Evolutionary conservation across 2,797 vertebrate species (phyloP).

Genomic region (Tadarida brasiliensis): DNA sequence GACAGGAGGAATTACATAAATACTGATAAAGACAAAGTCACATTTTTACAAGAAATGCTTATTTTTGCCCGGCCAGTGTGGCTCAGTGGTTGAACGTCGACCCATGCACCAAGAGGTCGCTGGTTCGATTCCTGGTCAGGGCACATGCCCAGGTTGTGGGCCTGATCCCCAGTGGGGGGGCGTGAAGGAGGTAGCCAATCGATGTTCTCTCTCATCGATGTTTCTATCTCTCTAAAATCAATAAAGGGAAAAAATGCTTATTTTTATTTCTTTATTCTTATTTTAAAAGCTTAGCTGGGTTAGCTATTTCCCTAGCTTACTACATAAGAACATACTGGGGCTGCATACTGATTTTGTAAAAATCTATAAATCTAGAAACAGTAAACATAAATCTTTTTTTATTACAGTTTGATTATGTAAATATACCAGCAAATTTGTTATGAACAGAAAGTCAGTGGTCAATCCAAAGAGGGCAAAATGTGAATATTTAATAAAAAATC

Average conservation of each 20-base stretch:
- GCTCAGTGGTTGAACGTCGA: too few species aligned
- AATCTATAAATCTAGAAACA: constrained; percentile 46
- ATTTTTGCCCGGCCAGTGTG: background rate
- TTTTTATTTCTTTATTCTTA: constrained; percentile 31
- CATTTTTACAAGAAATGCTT: background rate
- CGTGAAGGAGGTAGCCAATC: too few species aligned
- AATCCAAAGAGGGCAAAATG: background rate
- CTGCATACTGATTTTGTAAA: background rate
- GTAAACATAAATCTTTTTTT: constrained; percentile 10
- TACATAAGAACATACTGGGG: constrained; percentile 4
- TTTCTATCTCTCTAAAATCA: background rate
- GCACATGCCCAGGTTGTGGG: too few species aligned
- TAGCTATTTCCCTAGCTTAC: constrained; percentile 10
- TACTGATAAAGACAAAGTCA: background rate
- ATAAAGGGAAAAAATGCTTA: background rate
- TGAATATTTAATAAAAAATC: constrained; percentile 1
- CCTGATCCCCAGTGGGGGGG: too few species aligned
- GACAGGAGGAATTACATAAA: constrained; percentile 11
- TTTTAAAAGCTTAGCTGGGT: constrained; percentile 26
- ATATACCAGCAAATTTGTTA: background rate
- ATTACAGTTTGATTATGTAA: background rate
- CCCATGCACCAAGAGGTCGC: too few species aligned
- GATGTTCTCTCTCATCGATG: too few species aligned
- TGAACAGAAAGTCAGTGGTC: background rate
- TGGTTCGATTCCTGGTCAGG: too few species aligned